These are phyloP conservation scores for Ceratotherium simum DNA, from an alignment of 2,113 vertebrate genomes.

Conservation along the genomic window DNA sequence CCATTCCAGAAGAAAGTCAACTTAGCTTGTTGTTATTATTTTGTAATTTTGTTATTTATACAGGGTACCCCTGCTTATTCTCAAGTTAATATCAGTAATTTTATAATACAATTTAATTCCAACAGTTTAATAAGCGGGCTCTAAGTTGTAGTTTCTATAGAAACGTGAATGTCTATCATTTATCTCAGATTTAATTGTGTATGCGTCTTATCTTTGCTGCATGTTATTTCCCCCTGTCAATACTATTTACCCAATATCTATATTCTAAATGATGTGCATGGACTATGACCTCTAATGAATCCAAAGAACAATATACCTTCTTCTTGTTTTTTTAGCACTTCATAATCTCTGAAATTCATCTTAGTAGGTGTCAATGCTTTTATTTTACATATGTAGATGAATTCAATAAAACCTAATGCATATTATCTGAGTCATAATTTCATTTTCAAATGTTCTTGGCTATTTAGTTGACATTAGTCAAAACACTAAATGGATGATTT, in stretches of 20 bases:
- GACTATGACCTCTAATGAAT: background rate
- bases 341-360: background rate
- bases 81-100: slow-evolving; percentile 23
- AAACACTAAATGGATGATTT: background rate
- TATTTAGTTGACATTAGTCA: background rate
- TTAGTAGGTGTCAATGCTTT: background rate
- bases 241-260: background rate
- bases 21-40: background rate
- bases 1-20: background rate
- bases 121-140: background rate
- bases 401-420: background rate
- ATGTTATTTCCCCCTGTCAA: background rate
- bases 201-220: background rate
- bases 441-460: background rate
- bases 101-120: background rate
- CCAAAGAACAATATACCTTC: background rate
- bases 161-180: background rate
- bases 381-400: background rate
- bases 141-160: background rate
- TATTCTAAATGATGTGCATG: background rate
- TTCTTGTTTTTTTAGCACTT: background rate
- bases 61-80: background rate
- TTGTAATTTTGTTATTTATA: background rate
- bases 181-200: background rate
- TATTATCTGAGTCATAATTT: background rate